A percentile compares a stretch with the other conserved stretches of the same genome.
phyloP scores from a whole-genome alignment of 1,140 invertebrate genomes.

The Meloidogyne exigua region DNA sequence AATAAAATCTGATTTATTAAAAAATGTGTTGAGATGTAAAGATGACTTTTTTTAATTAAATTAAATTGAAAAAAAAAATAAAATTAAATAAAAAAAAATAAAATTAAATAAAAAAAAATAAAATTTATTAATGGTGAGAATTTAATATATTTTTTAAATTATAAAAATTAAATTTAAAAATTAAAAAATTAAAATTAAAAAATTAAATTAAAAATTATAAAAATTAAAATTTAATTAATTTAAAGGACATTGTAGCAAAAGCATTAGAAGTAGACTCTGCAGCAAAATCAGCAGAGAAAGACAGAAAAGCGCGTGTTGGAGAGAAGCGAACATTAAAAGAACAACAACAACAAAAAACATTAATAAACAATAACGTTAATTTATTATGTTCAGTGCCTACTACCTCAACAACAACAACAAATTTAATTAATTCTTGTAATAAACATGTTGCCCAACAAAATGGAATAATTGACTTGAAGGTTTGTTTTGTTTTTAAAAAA shows the following conservation, averaged over 20 bases:
- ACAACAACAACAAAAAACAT: neutral
- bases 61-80: too few species aligned
- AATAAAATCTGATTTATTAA: too few species aligned
- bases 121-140: too few species aligned
- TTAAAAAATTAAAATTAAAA: too few species aligned
- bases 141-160: too few species aligned
- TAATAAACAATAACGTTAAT: too few species aligned
- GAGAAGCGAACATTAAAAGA: slow-evolving; percentile 31
- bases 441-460: neutral
- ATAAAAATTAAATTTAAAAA: too few species aligned
- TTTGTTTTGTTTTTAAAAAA: too few species aligned
- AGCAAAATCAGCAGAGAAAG: slow-evolving; percentile 43
- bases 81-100: too few species aligned
- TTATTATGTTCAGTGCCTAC: slow-evolving; percentile 3
- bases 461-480: neutral
- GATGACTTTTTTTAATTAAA: too few species aligned
- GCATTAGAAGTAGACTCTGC: slow-evolving; percentile 40
- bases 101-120: too few species aligned
- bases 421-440: neutral
- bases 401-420: neutral
- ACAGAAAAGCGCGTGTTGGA: slow-evolving; percentile 33
- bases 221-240: neutral
- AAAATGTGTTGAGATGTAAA: too few species aligned
- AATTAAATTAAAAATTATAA: neutral
- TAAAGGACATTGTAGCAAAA: slow-evolving; percentile 39